phyloP scores from a whole-genome alignment of 2,113 vertebrate genomes.

The Tauraco erythrolophus region DNA sequence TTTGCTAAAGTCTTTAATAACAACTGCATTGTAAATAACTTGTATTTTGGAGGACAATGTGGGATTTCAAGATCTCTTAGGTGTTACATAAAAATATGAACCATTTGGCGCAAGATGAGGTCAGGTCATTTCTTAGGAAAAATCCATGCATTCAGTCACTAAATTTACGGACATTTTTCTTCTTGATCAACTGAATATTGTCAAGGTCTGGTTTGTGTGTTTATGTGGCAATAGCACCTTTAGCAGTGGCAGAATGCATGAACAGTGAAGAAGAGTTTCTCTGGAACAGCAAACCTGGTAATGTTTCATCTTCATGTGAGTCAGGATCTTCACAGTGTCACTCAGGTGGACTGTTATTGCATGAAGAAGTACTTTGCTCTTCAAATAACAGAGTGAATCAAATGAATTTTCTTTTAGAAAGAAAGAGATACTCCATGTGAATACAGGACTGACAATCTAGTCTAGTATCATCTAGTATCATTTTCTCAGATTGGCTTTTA shows the following conservation, averaged over 20 bases:
- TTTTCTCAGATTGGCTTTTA: background rate
- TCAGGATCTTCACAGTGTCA: background rate
- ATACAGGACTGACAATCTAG: background rate
- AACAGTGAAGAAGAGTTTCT: background rate
- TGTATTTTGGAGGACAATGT: background rate
- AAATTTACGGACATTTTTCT: background rate
- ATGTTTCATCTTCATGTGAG: background rate
- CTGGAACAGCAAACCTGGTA: background rate
- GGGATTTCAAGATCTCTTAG: background rate
- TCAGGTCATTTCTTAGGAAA: background rate
- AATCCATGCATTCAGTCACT: background rate
- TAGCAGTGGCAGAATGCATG: accelerated
- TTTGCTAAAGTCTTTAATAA: background rate
- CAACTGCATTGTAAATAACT: background rate
- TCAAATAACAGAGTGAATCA: background rate
- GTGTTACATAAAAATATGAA: background rate
- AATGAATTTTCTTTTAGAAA: background rate
- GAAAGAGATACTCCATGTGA: background rate
- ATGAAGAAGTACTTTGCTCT: background rate
- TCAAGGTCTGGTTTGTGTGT: background rate
- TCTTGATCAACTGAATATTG: background rate
- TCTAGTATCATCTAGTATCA: background rate
- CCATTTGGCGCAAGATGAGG: background rate
- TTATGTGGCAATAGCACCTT: background rate
- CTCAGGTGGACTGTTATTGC: background rate